Conservation (phyloP, 2,888 invertebrate genomes). For the Plutella xylostella region DNA sequence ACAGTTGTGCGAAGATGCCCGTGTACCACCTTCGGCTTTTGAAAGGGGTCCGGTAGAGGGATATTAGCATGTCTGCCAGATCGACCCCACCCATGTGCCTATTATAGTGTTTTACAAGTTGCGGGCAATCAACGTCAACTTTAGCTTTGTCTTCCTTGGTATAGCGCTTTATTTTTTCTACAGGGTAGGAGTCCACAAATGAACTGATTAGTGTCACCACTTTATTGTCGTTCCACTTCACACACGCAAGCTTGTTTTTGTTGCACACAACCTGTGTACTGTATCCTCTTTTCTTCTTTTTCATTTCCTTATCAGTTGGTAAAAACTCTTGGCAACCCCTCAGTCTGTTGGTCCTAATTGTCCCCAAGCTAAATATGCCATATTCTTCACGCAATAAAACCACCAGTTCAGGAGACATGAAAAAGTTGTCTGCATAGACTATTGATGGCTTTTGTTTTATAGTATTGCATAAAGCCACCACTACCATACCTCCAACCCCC, state of each 20-base stretch:
- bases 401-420: not conserved
- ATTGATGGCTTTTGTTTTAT: conserved; percentile 10
- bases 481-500: conserved; percentile 21
- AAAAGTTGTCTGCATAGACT: not conserved
- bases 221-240: conserved; percentile 20
- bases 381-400: not conserved
- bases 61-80: conserved; percentile 13
- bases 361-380: conserved; percentile 6
- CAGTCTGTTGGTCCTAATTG: conserved; percentile 6
- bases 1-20: not conserved
- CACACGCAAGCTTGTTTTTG: not conserved
- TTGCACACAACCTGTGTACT: not conserved
- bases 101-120: conserved; percentile 19
- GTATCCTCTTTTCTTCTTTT: not conserved
- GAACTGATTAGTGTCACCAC: conserved; percentile 18
- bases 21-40: not conserved
- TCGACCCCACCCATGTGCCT: conserved; percentile 23
- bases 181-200: conserved; percentile 17
- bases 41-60: not conserved
- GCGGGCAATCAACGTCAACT: conserved; percentile 18
- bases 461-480: conserved; percentile 17
- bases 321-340: not conserved
- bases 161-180: conserved; percentile 15
- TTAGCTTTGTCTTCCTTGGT: conserved; percentile 14
- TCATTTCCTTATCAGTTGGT: not conserved